Percentiles rank a stretch among this genome's conserved stretches.
phyloP scores from a whole-genome alignment of 2,113 vertebrate species.

The Percina caprodes region DNA sequence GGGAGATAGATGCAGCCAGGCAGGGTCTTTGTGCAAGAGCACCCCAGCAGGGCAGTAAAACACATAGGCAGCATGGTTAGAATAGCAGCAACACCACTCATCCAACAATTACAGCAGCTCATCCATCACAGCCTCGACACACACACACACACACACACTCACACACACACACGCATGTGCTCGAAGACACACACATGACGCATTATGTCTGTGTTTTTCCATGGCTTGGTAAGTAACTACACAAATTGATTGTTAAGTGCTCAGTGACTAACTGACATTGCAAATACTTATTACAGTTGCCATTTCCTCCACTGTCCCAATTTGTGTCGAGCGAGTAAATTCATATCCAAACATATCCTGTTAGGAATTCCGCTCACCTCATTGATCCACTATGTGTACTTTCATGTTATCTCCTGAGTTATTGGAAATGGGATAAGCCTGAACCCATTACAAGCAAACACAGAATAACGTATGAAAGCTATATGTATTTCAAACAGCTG shows the following conservation, averaged over 20 bases:
- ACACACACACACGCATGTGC: conserved; percentile 35
- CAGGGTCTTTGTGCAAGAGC: conserved; percentile 72
- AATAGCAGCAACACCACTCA: conserved; percentile 78
- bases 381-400: conserved; percentile 70
- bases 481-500: conserved; percentile 79
- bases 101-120: conserved; percentile 54
- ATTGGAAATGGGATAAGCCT: conserved; percentile 77
- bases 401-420: conserved; percentile 70
- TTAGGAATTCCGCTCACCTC: conserved; percentile 48
- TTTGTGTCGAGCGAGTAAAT: conserved; percentile 50
- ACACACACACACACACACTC: conserved; percentile 20
- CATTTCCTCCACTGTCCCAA: conserved; percentile 37
- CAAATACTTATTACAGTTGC: conserved; percentile 41
- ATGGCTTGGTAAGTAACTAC: conserved; percentile 11
- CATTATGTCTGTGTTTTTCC: conserved; percentile 1
- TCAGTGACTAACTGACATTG: conserved; percentile 40
- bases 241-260: conserved; percentile 57
- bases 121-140: conserved; percentile 70
- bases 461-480: conserved; percentile 77
- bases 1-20: conserved; percentile 79
- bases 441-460: conserved; percentile 76
- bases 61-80: conserved; percentile 78
- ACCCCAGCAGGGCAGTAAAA: conserved; percentile 75
- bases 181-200: conserved; percentile 5
- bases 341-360: conserved; percentile 26